Base-by-base conservation (phyloP, 2,888 invertebrate species). In the Drosophila flavopinicola region DNA sequence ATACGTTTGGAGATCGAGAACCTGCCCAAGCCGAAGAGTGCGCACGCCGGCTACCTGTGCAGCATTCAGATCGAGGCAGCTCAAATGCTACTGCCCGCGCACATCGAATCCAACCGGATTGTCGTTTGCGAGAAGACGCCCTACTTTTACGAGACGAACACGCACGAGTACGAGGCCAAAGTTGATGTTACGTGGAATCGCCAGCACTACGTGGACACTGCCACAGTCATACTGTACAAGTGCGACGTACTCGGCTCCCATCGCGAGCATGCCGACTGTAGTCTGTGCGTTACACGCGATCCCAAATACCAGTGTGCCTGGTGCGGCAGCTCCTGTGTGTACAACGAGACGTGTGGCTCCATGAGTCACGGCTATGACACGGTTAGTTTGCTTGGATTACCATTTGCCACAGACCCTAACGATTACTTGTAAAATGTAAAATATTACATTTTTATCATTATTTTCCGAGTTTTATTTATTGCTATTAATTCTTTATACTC, bases 211-310 rank as follows among this genome's bases (percentile, higher is more conserved):
- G 95, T 98, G 61, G 98, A 98, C 89, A 96, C 96, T 6, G 96
- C 96, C 49, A 95, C 94, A 88, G 96, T 99, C 45, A 95, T 96
- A 42, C 92, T 99, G 52, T 99, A 98, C 91, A 99, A 99, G 91
- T 99, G 99, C 92, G 96, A 97, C 91, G 96, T 97, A 65, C 92
- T 99, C 72, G 99, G 98, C 23, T 97, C 97, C 7, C 97, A 98
- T 90, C 94, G 97, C 49, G 97, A 97, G 88, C 96, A 97, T 89
- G 96, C 97, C 9, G 99, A 99, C 91, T 99, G 99, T 91, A 98
- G 98, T 49, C 93, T 98, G 37, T 99, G 99, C 91, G 96, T 98
- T 60, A 98, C 98, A 1, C 94, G 98, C 58, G 96, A 96, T 90
- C 93, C 95, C 13, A 95, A 96, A 85, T 98, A 98, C 90, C 95